Evolutionary conservation across 2,113 vertebrate species (phyloP), one percentile per base, ranked within the genome.

Genomic region (Cinclus cinclus): DNA sequence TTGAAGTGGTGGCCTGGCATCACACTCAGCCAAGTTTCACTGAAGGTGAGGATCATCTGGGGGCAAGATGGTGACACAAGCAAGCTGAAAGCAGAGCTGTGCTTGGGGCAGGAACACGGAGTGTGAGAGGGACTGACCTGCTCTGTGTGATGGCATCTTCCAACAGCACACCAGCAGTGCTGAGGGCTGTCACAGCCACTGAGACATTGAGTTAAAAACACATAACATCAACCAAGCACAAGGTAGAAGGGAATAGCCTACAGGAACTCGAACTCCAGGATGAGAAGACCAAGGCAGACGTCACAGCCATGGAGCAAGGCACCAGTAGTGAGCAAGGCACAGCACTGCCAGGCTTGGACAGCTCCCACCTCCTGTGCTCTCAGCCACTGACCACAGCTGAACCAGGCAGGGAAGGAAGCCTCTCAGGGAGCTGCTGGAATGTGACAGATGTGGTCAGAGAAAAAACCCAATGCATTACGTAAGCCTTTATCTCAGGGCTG

Each of bases 101-200:
- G 27, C 69, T 41, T 69, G 55, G 35, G 25, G 27, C 0, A 0
- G 9, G 21, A 23, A 27, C 22, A 49, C 2, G 0, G n/a, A 67
- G 28, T 19, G 41, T 13, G 31, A 78, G 59, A 35, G 35, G 27
- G 44, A 11, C 70, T 20, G 79, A 31, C 6, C 47, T 64, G 44
- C 44, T 42, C 30, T 4, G 3, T 50, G 39, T 33, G 39, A 23
- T 1, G 4, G 39, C 9, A 27, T 64, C 30, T 73, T 5, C 15
- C 39, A 30, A 8, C 22, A 10, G 0, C 2, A 25, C 7, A 41
- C 0, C 5, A 1, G 22, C 59, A 60, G 37, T 0, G 2, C 55
- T 60, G 62, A 44, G 47, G 31, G 30, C 30, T 46, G 13, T 7
- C 76, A 56, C 41, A 81, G 68, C 27, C 39, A 28, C 28, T 58